Evolutionary conservation across 2,113 vertebrate genomes (phyloP), one percentile per base, ranked within the genome.

Genomic region (Oncorhynchus mykiss): DNA sequence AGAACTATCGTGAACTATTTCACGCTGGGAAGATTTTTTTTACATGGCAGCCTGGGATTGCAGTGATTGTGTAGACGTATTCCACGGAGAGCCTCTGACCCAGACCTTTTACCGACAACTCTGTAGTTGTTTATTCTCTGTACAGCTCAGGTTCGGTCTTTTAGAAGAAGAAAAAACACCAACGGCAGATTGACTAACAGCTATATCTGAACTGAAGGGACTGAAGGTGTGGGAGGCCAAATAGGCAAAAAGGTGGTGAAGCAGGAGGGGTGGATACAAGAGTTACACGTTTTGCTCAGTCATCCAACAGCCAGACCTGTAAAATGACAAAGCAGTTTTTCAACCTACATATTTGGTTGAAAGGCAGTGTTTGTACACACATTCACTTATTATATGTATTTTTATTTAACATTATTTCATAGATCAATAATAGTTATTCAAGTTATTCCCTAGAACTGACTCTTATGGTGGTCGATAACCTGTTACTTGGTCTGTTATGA

Each of bases 71-170:
- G 39, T 45, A 11, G 12, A 45, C 39, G 0, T 45, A 12, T 11
- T 45, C 9, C 8, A 11, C 3, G 5, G 27, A n/a, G 13, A 49
- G 0, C 74, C 54, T 62, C 0, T 73, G 82, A 82, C 71, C 76
- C 71, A 6, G n/a, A 79, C 4, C 60, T 54, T 54, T 1, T 54
- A 54, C 9, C 39, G 8, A 45, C 5, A 11, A 12, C 13, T 54
- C n/a, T 71, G 81, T 67, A 89, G 84, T 79, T 20, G 75, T 84
- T 86, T 76, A 86, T 25, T 27, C 22, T 81, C 0, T 70, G 49
- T 51, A 16, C 11, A 31, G 14, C 73, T 62, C 49, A 4, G 0
- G 8, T 39, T 39, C 2, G 22, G 24, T 49, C 24, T 9, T 29
- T 67, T 9, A 34, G 34, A 31, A 31, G 29, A 45, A 14, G 54